A percentile compares a stretch with the other conserved stretches of the same genome.
These are phyloP conservation scores for Vidua macroura DNA, from an alignment of 2,113 vertebrate species.

Conservation along the genomic window DNA sequence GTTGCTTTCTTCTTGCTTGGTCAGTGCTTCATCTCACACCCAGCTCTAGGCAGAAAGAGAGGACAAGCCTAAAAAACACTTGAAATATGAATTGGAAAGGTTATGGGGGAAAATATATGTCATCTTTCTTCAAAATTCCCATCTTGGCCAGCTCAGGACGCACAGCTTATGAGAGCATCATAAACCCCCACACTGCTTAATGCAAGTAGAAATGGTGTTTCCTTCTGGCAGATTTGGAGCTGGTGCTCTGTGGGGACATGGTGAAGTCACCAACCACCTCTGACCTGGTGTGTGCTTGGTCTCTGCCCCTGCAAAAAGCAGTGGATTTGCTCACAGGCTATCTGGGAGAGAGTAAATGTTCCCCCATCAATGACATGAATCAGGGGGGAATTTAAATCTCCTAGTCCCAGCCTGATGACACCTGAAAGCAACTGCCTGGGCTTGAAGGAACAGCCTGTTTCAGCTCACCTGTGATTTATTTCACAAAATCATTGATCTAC, in stretches of 20 bases:
- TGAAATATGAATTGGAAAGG: neutral
- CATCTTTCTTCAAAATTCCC: neutral
- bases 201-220: neutral
- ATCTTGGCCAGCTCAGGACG: rapidly evolving
- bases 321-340: neutral
- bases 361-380: neutral
- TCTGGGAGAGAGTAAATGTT: neutral
- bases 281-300: neutral
- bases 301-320: neutral
- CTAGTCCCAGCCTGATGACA: rapidly evolving
- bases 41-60: neutral
- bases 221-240: neutral
- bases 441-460: neutral
- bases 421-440: neutral
- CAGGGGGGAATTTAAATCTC: neutral
- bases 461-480: neutral
- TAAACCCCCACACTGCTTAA: neutral
- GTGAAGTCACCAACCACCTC: neutral
- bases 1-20: neutral
- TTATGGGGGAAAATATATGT: neutral
- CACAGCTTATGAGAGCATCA: neutral
- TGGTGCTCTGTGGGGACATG: neutral
- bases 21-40: neutral
- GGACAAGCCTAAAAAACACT: neutral
- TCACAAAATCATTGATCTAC: neutral